Percentiles rank a stretch among this genome's conserved stretches.
Evolutionary conservation across 2,797 vertebrate species (phyloP).

Genomic region (Arnoldichthys spilopterus): DNA sequence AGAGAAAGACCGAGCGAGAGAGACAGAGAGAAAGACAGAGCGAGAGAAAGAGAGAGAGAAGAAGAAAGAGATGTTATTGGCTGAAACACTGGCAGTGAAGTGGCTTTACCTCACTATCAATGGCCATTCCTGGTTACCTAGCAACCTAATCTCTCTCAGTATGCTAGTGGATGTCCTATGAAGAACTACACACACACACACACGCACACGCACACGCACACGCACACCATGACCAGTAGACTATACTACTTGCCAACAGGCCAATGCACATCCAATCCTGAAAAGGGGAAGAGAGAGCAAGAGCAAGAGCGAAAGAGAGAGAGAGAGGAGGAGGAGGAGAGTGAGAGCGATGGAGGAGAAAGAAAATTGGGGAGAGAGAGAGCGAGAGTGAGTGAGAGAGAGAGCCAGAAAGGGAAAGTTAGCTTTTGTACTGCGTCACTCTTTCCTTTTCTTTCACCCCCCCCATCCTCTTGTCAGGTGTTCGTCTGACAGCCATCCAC

Average conservation of each 20-base stretch:
- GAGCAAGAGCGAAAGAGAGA: neutral
- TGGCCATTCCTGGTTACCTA: conserved; percentile 84
- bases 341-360: neutral
- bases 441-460: conserved; percentile 10
- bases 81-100: conserved; percentile 40
- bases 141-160: conserved; percentile 70
- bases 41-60: conserved; percentile 11
- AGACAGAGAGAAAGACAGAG: conserved; percentile 23
- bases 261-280: conserved; percentile 24
- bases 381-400: conserved; percentile 4
- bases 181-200: conserved; percentile 8
- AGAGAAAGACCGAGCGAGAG: too few species aligned
- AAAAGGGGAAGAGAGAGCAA: conserved; percentile 13
- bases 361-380: neutral
- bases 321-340: conserved; percentile 35
- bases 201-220: conserved; percentile 12
- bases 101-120: conserved; percentile 63
- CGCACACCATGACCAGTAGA: neutral
- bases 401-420: conserved; percentile 26
- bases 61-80: conserved; percentile 30
- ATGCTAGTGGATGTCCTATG: conserved; percentile 40
- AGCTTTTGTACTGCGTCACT: conserved; percentile 46
- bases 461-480: conserved; percentile 1
- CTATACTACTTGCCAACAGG: conserved; percentile 23
- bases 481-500: neutral